Evolutionary conservation across 2,113 vertebrate genomes (phyloP).

Genomic region (Oryzias javanicus): DNA sequence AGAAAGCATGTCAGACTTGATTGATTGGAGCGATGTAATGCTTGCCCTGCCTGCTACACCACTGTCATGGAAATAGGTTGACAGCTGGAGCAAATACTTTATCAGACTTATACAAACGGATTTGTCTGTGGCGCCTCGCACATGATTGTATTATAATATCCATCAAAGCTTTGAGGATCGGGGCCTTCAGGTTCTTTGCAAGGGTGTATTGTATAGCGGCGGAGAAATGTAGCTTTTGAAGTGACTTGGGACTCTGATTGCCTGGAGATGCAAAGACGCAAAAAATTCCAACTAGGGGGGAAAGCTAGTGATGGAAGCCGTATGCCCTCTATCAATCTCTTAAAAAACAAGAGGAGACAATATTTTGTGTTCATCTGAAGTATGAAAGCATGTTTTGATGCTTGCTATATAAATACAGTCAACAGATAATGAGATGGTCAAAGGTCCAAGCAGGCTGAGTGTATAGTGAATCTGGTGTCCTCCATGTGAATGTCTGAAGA

Average conservation of each 20-base stretch:
- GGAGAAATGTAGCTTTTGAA: conserved; percentile 13
- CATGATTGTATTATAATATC: conserved; percentile 71
- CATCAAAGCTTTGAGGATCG: conserved; percentile 46
- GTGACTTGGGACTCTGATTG: background rate
- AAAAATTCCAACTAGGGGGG: too few species aligned
- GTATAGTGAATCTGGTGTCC: too few species aligned
- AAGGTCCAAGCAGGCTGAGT: too few species aligned
- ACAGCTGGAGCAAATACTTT: conserved; percentile 76
- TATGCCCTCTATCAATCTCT: too few species aligned
- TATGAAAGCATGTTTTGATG: too few species aligned
- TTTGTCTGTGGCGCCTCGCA: conserved; percentile 57
- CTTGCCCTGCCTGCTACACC: conserved; percentile 49
- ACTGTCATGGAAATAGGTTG: conserved; percentile 70
- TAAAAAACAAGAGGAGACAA: too few species aligned
- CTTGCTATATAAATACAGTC: too few species aligned
- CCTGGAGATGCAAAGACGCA: too few species aligned
- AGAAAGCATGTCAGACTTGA: conserved; percentile 76
- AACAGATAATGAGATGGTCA: too few species aligned
- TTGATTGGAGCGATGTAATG: conserved; percentile 74
- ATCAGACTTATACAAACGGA: conserved; percentile 76
- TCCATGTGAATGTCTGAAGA: too few species aligned
- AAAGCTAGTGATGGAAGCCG: too few species aligned
- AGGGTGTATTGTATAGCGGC: conserved; percentile 5
- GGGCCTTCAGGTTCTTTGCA: conserved; percentile 25
- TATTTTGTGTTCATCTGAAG: too few species aligned